These are phyloP conservation scores for Synergus laeviventris DNA, from an alignment of 2,888 invertebrate species.

Conservation along the genomic window DNA sequence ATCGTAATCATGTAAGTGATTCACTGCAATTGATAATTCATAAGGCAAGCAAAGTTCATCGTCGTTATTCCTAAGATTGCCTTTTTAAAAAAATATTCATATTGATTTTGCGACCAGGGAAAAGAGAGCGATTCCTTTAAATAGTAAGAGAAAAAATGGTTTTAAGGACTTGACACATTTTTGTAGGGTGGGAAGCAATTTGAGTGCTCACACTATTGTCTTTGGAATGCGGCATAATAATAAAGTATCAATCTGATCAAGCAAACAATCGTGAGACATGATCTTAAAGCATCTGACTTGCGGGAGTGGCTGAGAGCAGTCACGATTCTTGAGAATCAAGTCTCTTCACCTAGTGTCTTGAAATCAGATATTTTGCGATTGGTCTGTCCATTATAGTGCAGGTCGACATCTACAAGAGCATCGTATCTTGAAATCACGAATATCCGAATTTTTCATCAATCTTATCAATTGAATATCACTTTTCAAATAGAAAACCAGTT, in stretches of 20 bases:
- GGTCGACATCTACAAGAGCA: constrained; percentile 35
- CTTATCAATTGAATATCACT: neutral
- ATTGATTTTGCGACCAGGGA: neutral
- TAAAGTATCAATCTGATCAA: constrained; percentile 40
- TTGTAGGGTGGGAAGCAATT: constrained; percentile 33
- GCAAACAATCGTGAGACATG: constrained; percentile 37
- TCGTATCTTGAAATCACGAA: constrained; percentile 26
- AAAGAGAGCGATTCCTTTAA: neutral
- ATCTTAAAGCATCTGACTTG: constrained; percentile 38
- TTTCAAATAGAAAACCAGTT: neutral
- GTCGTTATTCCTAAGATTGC: neutral
- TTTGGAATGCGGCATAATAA: constrained; percentile 39
- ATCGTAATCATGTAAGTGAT: constrained; percentile 11
- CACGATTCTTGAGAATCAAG: constrained; percentile 37
- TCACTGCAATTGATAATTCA: constrained; percentile 12
- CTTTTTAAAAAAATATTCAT: neutral
- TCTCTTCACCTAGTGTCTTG: constrained; percentile 34
- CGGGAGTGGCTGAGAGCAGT: constrained; percentile 37
- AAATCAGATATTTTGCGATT: constrained; percentile 37
- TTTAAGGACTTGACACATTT: constrained; percentile 19
- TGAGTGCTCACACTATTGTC: constrained; percentile 34
- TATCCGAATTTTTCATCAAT: neutral
- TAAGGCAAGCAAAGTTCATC: constrained; percentile 7
- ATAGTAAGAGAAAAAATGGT: neutral
- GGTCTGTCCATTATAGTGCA: constrained; percentile 28